Conservation (phyloP, 2,797 vertebrate genomes). For the Nannoperca obscura region DNA sequence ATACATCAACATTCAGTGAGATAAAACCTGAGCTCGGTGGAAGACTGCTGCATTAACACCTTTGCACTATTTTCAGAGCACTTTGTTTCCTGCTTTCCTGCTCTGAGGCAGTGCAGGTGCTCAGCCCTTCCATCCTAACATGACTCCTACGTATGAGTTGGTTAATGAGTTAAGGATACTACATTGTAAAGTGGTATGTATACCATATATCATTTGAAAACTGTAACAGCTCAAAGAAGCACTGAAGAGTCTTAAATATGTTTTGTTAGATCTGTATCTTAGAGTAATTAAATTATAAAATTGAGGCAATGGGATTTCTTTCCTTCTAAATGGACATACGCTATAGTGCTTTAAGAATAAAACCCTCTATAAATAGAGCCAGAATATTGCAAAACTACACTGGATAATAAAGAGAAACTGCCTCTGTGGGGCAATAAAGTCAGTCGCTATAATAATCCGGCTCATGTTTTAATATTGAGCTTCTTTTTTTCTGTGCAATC, state of each 20-base stretch:
- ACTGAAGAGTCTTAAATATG: not conserved
- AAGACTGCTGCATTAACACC: constrained; percentile 57
- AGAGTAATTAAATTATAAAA: constrained; percentile 30
- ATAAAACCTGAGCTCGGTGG: constrained; percentile 39
- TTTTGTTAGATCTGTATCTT: not conserved
- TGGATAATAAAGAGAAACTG: constrained; percentile 37
- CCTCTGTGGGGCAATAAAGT: constrained; percentile 39
- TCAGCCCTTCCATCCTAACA: constrained; percentile 42
- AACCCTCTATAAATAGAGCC: constrained; percentile 6
- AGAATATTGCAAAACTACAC: constrained; percentile 14
- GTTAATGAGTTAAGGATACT: constrained; percentile 22
- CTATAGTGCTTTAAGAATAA: constrained; percentile 20
- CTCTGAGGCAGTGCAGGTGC: constrained; percentile 50
- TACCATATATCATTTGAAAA: constrained; percentile 4
- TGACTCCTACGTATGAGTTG: constrained; percentile 25
- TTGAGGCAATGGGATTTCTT: constrained; percentile 9
- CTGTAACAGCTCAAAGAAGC: not conserved
- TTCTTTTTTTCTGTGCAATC: constrained; percentile 47
- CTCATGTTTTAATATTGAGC: constrained; percentile 45
- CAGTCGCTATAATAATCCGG: constrained; percentile 37
- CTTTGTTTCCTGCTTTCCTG: constrained; percentile 28
- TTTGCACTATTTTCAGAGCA: constrained; percentile 66
- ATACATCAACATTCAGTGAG: constrained; percentile 49
- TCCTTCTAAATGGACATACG: constrained; percentile 9
- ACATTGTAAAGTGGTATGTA: not conserved